These are phyloP conservation scores for Axea sp. DNA, from an alignment of 2,888 invertebrate genomes.

Conservation along the genomic window DNA sequence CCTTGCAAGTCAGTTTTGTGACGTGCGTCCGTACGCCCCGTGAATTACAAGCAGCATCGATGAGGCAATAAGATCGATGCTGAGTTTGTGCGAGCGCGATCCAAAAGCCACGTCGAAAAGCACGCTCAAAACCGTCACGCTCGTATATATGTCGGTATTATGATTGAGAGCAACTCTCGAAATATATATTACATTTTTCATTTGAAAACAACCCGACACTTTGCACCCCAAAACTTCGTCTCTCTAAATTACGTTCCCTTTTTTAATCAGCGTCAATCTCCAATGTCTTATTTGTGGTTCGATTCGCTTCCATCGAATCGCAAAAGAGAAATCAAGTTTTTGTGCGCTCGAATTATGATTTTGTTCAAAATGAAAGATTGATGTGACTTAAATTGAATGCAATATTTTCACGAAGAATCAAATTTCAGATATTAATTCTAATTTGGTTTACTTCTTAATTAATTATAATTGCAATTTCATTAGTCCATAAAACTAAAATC, in stretches of 20 bases:
- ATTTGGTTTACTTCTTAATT: too few species aligned
- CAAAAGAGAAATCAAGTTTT: conserved; percentile 1
- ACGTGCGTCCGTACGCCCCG: conserved; percentile 65
- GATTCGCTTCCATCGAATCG: conserved; percentile 5
- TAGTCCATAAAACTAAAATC: too few species aligned
- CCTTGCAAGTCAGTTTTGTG: conserved; percentile 64
- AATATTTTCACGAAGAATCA: too few species aligned
- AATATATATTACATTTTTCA: conserved; percentile 50
- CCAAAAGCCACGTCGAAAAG: conserved; percentile 44
- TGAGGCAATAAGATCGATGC: conserved; percentile 61
- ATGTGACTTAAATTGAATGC: too few species aligned
- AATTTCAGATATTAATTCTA: too few species aligned
- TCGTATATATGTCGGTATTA: conserved; percentile 43
- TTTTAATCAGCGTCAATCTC: conserved; percentile 48
- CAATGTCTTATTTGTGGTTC: conserved; percentile 22
- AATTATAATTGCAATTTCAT: too few species aligned
- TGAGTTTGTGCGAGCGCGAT: conserved; percentile 48
- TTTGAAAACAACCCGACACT: conserved; percentile 47
- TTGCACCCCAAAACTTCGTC: conserved; percentile 22
- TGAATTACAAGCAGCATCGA: conserved; percentile 66
- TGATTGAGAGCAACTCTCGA: conserved; percentile 48
- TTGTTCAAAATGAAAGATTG: not conserved
- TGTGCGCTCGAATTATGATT: not conserved
- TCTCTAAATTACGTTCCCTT: conserved; percentile 35
- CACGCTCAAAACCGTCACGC: conserved; percentile 47